Evolutionary conservation across 2,888 invertebrate species (phyloP), one percentile per base, ranked within the genome.

Genomic region (Parascotia fuliginaria): DNA sequence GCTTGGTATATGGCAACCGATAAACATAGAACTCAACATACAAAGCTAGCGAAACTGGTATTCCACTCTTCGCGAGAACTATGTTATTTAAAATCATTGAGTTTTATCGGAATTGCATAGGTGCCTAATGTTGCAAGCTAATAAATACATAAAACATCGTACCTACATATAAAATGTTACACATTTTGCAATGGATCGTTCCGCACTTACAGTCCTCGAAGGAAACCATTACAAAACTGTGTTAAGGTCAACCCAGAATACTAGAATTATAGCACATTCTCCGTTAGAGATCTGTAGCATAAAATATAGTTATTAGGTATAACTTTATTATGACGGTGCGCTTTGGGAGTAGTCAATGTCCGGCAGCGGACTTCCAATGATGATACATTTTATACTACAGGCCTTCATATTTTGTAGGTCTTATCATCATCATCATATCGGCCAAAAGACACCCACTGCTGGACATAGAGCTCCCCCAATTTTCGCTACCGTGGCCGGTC

Each of bases 221-320:
- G 60, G 55, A 64, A 64, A 61, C 41, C 33, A 44, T 76, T 75
- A 61, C 72, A 59, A 58, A 65, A 65, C 53, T 31, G 52, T 64
- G 65, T 56, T 64, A 65, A 65, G 68, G 67, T 62, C 55, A 58
- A 15, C 32, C 50, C 34, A 50, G 29, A 44, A 31, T 32, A 31
- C 46, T 42, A 42, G 16, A 40, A 19, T 22, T 13, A 14, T 32
- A 34, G 9, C 9, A 19, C 28, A 14, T 45, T 24, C 9, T 9
- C 15, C 15, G n/a, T 42, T 39, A 39, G 43, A 49, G 43, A 45
- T 38, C 27, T 32, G 32, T 45, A 29, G 37, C 7, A 29, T 14
- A 5, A 31, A n/a, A 31, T 19, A 28, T 34, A 1, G 12, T n/a
- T 15, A 28, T 1, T 6, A 11, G 5, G n/a, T 11, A 4, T 2